phyloP scores from a whole-genome alignment of 2,797 vertebrate species.

The Tapera naevia region DNA sequence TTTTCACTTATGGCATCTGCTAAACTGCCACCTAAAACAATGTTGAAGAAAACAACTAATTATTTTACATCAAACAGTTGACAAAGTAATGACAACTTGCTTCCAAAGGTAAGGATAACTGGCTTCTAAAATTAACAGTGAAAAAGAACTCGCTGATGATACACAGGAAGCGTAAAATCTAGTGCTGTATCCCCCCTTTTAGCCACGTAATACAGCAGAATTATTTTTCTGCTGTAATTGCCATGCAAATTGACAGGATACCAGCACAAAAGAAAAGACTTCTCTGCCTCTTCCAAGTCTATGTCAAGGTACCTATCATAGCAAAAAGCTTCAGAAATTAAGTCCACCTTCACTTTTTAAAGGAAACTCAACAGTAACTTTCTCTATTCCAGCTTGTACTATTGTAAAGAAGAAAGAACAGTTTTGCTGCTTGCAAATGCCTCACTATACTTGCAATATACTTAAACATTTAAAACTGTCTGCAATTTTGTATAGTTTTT shows the following conservation, averaged over 20 bases:
- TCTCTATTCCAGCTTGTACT: not conserved
- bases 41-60: not conserved
- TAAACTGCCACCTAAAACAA: slow-evolving; percentile 85
- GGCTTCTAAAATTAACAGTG: not conserved
- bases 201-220: not conserved
- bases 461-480: not conserved
- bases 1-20: slow-evolving; percentile 92
- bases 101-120: not conserved
- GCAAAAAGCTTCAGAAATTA: not conserved
- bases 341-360: not conserved
- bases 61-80: not conserved
- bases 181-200: not conserved
- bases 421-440: not conserved
- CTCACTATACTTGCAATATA: not conserved
- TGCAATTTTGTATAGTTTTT: not conserved
- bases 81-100: not conserved
- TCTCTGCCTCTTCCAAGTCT: not conserved
- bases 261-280: not conserved
- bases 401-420: not conserved
- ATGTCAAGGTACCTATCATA: not conserved
- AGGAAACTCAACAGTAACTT: not conserved
- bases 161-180: not conserved
- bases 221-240: not conserved
- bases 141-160: not conserved
- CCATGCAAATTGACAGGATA: not conserved